Evolutionary conservation across 2,797 vertebrate species (phyloP), one percentile per base, ranked within the genome.

Genomic region (Macropodus opercularis): DNA sequence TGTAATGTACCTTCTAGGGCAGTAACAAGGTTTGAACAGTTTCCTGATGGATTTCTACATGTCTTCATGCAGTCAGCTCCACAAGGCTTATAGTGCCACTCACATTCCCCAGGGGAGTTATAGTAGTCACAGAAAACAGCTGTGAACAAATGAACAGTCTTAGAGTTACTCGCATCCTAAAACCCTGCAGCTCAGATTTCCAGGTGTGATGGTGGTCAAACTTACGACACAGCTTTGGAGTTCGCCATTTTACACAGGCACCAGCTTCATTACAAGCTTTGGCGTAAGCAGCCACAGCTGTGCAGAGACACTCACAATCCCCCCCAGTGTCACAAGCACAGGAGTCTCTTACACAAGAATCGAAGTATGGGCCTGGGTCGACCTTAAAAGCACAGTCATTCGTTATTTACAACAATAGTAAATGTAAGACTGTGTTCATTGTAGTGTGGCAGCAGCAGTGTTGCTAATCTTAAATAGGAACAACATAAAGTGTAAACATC

Each of bases 51-150:
- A 77, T 96, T 95, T 49, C 84, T 93, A 79, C 97, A 98, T 19
- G 96, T 97, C 82, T 94, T 94, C 92, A 95, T 88, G 67, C 95
- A 97, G 34, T 90, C 87, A 2, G 89, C 88, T 39, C 96, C 96
- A 49, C 96, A 98, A 1, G 96, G 92, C 63, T 93, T 93, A 81
- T 98, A 97, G 75, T 97, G 95, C 96, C 96, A 98, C 69, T 94
- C 93, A 44, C 96, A 98, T 34, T 72, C 89, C 14, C 75, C 93
- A 34, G 90, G 71, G 0, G 84, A 70, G 55, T 97, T 97, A 86
- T 95, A 97, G 86, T 94, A 98, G 84, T 98, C 96, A 14, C 96
- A 99, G 90, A 98, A 98, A 17, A 98, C 73, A 47, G 97, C 97
- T 98, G 79, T 7, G 87, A 22, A 39, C 2, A 24, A 26, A 43